Evolutionary conservation across 2,888 invertebrate genomes (phyloP), one percentile per base, ranked within the genome.

Genomic region (Megamerina dolium): DNA sequence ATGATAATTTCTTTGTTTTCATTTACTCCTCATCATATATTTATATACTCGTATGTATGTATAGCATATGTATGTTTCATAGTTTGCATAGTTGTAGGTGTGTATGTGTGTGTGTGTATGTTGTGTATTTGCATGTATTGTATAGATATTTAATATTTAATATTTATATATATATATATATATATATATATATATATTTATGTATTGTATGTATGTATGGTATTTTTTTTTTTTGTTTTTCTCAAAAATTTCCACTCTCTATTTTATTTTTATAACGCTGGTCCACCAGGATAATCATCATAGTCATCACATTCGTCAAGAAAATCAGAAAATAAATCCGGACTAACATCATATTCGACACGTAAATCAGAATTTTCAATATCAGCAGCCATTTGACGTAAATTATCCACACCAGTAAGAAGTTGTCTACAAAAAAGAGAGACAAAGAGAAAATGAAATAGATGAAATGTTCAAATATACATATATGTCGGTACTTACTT

Each of bases 381-480:
- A 27, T 77, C 73, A 29, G 79, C 75, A 16, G 83, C 82, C 66
- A 83, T 75, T 57, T 78, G 74, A 56, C 81, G 73, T 46, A 83
- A 70, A 66, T 82, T 82, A 56, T 80, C 80, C 39, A 83, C 82
- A 34, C 83, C 83, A 46, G 74, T 74, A 57, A 83, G 70, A 49
- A 83, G 64, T 74, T 82, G 81, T 60, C 82, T 82, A 56, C n/a
- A 40, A 55, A 35, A 13, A 46, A 38, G 32, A 5, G 32, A 35
- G 9, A 5, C 23, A 23, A 23, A 8, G 8, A 23, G 6, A 23
- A 23, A 23, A 23, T 8, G 23, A 23, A 23, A 23, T 23, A 23
- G 23, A 8, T 23, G 10, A 23, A 23, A 23, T 10, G 10, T 23
- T 23, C 6, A 23, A 23, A 23, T 23, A 23, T 23, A 10, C 6